Base-by-base conservation (phyloP, 1,140 invertebrate species). In the Armadillidium nasatum region DNA sequence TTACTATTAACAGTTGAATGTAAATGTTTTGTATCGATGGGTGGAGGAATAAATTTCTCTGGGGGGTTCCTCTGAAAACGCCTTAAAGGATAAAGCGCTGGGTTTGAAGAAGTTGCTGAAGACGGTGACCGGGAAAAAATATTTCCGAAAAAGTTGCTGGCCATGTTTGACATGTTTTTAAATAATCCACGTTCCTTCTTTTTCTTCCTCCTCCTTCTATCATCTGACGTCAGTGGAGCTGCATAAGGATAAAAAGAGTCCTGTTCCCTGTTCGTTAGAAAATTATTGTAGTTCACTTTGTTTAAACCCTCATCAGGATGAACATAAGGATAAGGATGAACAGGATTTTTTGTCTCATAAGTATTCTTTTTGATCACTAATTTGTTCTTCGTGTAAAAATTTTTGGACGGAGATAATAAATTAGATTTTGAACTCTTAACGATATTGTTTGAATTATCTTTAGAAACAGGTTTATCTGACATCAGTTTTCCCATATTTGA, bases 141-240 rank as follows among this genome's bases (percentile, higher is more conserved):
- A 60, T 60, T 60, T 60, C 50, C 50, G 50, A 60, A 60, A 19
- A 60, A 60, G 19, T 60, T 60, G 19, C 50, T 60, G 50, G 50
- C 50, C 50, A 60, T 60, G 19, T 19, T 60, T 19, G 50, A 15
- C 19, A 60, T 19, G 19, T 60, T 60, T 60, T 7, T 19, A 60
- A 60, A 19, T 15, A 60, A 60, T 4, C 50, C 50, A 2, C 19
- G 1, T 19, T 60, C 50, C 50, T 60, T 60, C 19, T 60, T 19
- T 60, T 60, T 60, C 19, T 60, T 13, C 7, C 11, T 13, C 4
- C 50, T 13, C 50, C 19, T 60, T 60, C 50, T 60, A 15, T 19
- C 11, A 15, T 15, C 50, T 13, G 50, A 19, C 4, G 2, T 60
- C 50, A 19, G 11, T 13, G 19, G 19, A 60, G 19, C 50, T 60